Percentiles rank a stretch among this genome's conserved stretches.
Conservation (phyloP, 2,797 vertebrate genomes). For the Varecia variegata region DNA sequence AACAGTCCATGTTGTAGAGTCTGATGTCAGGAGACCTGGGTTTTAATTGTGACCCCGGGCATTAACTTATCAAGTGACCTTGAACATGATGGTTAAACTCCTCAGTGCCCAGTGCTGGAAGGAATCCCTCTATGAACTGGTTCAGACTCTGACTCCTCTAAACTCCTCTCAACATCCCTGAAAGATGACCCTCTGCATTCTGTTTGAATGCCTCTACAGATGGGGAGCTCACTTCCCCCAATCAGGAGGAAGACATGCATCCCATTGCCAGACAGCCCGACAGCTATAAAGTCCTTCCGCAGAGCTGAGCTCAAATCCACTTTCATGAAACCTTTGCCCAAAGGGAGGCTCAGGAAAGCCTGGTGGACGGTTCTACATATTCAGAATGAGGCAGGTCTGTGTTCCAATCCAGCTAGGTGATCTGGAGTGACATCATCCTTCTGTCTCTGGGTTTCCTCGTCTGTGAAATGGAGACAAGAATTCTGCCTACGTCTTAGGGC, state of each 20-base stretch:
- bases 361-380: accelerated
- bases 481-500: no score
- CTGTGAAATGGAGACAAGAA: background rate
- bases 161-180: background rate
- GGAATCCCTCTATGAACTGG: background rate
- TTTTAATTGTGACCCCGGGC: background rate
- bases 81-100: background rate
- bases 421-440: background rate
- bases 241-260: background rate
- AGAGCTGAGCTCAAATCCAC: background rate
- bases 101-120: background rate
- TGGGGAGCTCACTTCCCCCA: background rate
- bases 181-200: background rate
- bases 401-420: background rate
- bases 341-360: background rate
- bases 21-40: background rate
- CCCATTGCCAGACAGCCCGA: background rate
- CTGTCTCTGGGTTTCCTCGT: background rate
- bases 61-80: background rate
- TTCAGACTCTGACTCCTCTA: background rate
- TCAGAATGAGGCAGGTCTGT: accelerated
- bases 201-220: background rate
- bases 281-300: background rate
- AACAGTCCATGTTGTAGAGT: background rate
- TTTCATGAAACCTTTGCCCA: background rate